A percentile compares a stretch with the other conserved stretches of the same genome.
Conservation (phyloP, 1,140 invertebrate genomes). For the Drosophila persimilis region DNA sequence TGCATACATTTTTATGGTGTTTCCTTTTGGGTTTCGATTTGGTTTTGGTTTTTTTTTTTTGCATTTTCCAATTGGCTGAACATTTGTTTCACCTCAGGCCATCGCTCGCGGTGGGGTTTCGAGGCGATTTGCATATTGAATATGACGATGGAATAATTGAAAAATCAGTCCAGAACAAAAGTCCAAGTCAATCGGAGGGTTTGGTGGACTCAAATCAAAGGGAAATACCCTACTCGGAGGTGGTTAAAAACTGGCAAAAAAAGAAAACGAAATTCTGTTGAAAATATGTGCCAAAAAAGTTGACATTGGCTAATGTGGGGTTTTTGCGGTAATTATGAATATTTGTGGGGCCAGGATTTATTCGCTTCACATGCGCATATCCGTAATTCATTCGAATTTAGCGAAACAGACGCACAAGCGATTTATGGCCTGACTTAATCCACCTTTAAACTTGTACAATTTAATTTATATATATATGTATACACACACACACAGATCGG, state of each 20-base stretch:
- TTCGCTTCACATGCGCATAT: slow-evolving; percentile 33
- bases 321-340: slow-evolving; percentile 33
- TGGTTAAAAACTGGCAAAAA: slow-evolving; percentile 47
- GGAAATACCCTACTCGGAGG: background rate
- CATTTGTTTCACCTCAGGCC: slow-evolving; percentile 57
- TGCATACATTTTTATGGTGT: slow-evolving; percentile 27
- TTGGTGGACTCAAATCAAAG: background rate
- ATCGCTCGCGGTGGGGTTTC: slow-evolving; percentile 38
- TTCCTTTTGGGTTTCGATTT: slow-evolving; percentile 20
- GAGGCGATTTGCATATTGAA: slow-evolving; percentile 68
- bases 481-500: slow-evolving; percentile 8
- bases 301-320: slow-evolving; percentile 43
- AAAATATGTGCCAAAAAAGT: slow-evolving; percentile 50
- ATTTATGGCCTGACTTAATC: slow-evolving; percentile 77
- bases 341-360: slow-evolving; percentile 22
- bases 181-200: slow-evolving; percentile 33
- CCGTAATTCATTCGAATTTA: slow-evolving; percentile 58
- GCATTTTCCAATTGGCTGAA: slow-evolving; percentile 70
- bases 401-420: slow-evolving; percentile 19
- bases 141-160: slow-evolving; percentile 74
- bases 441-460: slow-evolving; percentile 72
- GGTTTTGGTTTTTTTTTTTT: slow-evolving; percentile 18
- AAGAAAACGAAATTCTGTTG: slow-evolving; percentile 23
- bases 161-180: slow-evolving; percentile 46
- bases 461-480: slow-evolving; percentile 56